Percentiles rank a stretch among this genome's conserved stretches.
These are phyloP conservation scores for Acanthacorydalis orientalis DNA, from an alignment of 2,888 invertebrate genomes.

Conservation along the genomic window DNA sequence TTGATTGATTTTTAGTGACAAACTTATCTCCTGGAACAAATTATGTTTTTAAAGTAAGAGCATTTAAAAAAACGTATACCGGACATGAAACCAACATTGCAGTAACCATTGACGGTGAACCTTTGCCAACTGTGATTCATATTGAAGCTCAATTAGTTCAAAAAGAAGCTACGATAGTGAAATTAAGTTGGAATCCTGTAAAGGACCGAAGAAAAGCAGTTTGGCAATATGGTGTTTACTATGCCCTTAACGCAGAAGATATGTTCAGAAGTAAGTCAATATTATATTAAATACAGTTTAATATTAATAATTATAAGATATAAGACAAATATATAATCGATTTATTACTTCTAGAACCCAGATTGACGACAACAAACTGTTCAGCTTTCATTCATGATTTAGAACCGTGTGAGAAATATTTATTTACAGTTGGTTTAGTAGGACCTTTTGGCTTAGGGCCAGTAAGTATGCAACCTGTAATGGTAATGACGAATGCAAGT, in stretches of 20 bases:
- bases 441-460: conserved; percentile 50
- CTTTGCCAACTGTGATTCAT: conserved; percentile 28
- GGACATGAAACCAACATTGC: conserved; percentile 34
- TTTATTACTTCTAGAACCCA: conserved; percentile 23
- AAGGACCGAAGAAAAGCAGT: conserved; percentile 33
- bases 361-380: conserved; percentile 31
- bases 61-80: conserved; percentile 36
- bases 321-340: background rate
- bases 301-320: background rate
- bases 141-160: conserved; percentile 33
- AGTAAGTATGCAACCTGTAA: conserved; percentile 31
- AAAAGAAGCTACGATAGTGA: conserved; percentile 40
- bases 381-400: conserved; percentile 40
- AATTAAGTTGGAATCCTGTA: conserved; percentile 49
- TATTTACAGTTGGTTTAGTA: conserved; percentile 50
- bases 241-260: conserved; percentile 39
- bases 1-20: conserved; percentile 24
- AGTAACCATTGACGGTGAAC: conserved; percentile 24
- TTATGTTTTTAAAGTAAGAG: conserved; percentile 39
- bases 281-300: background rate
- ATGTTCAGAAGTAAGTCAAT: conserved; percentile 36
- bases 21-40: conserved; percentile 34
- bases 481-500: conserved; percentile 43
- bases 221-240: conserved; percentile 57
- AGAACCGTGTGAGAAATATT: conserved; percentile 56